phyloP scores from a whole-genome alignment of 2,888 invertebrate genomes.

The Drosophila quasianomalipes region DNA sequence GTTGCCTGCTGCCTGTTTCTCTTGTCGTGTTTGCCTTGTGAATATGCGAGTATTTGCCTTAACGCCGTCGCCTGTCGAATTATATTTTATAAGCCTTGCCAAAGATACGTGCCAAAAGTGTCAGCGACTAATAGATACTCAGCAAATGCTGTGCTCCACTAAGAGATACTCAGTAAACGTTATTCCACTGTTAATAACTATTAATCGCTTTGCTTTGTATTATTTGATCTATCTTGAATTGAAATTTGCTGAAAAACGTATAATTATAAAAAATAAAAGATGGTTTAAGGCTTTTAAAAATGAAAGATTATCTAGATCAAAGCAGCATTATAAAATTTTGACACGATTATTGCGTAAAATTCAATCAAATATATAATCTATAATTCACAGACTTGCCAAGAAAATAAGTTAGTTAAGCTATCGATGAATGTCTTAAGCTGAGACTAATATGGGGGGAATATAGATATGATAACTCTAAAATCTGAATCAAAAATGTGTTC shows the following conservation, averaged over 20 bases:
- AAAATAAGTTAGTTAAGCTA: neutral
- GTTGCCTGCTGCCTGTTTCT: slow-evolving; percentile 12
- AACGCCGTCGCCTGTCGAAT: slow-evolving; percentile 70
- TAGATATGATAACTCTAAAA: neutral
- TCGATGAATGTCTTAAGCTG: neutral
- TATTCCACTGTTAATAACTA: neutral
- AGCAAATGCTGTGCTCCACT: neutral
- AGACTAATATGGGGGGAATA: neutral
- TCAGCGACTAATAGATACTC: slow-evolving; percentile 24
- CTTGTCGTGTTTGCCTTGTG: slow-evolving; percentile 33
- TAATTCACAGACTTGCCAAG: neutral
- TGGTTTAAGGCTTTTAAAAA: no score
- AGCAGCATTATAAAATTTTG: no score
- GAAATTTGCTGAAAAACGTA: accelerated
- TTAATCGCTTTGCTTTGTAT: neutral
- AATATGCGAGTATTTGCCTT: slow-evolving; percentile 64
- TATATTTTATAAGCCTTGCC: slow-evolving; percentile 72
- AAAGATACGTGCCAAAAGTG: neutral
- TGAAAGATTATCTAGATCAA: no score
- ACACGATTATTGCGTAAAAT: no score
- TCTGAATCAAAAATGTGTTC: no score
- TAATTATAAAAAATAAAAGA: no score
- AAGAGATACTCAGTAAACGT: neutral
- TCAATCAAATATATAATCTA: no score
- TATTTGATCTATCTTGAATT: neutral